Evolutionary conservation across 2,888 invertebrate species (phyloP), one percentile per base, ranked within the genome.

Genomic region (Leucania comma): DNA sequence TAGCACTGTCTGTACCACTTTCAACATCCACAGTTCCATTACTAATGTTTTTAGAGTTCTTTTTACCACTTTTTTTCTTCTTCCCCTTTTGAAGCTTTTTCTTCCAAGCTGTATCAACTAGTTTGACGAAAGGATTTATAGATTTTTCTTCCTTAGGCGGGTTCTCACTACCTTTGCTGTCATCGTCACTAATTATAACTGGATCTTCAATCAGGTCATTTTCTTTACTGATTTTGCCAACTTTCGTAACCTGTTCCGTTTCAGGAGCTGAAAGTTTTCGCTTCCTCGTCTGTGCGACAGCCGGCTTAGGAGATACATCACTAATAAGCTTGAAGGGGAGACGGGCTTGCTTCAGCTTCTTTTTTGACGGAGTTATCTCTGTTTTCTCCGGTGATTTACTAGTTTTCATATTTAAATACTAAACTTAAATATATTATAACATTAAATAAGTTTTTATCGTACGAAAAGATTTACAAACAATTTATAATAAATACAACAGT

Each of bases 311-410:
- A 50, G 96, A 92, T 61, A 87, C 90, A 86, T 95, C 95, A 74
- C 96, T 93, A 65, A 96, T 89, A 77, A 96, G 86, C 92, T 96
- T 97, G 86, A 97, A 97, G 78, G 97, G 97, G 78, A 97, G 93
- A 81, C 97, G 95, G 78, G 97, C 97, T 90, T 97, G 97, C 80
- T 96, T 96, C 66, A 97, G 89, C 86, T 97, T 97, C 88, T 97
- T 97, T 88, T 94, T 95, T 17, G 95, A 94, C 48, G 96, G 95
- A 56, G 95, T 95, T 81, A 93, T 88, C 82, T 93, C 93, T 63
- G 87, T 88, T 78, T 88, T 90, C 69, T 91, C 92, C 17, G 93
- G 91, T 22, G 93, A 91, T 81, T 93, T 94, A 60, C 86, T 92
- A 72, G 93, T 91, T 90, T 95, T 95, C 95, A 95, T 95, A 67